Evolutionary conservation across 2,888 invertebrate genomes (phyloP), one percentile per base, ranked within the genome.

Genomic region (Philonicus albiceps): DNA sequence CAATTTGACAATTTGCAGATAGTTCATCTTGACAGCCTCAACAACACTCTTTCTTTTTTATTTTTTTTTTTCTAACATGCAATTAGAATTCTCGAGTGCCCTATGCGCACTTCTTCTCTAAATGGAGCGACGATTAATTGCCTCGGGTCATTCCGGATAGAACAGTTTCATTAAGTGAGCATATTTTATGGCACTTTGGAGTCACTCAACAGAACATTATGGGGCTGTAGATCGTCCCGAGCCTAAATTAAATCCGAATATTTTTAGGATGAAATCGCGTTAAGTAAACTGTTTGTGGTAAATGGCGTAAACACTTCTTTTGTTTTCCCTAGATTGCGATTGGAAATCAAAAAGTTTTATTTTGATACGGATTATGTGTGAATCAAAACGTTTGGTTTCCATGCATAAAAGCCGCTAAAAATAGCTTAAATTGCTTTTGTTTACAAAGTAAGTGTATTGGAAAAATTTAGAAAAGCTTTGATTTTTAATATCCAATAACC

Each of bases 121-220:
- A 31, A 19, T 31, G 30, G 34, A 16, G 27, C n/a, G 27, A 22
- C n/a, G 22, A 72, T 37, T 84, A 84, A 84, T 84, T 84, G 84
- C 84, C 13, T 13, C 84, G 84, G 73, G 73, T 84, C 84, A 84
- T 4, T 84, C 40, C 30, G 84, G 40, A 11, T 43, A 49, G 40
- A 43, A 16, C 84, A n/a, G 84, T 83, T 83, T 73, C 84, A 84
- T 73, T 73, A 73, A 84, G 84, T 73, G 73, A 81, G 64, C 81
- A 34, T 53, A 53, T 55, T 64, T 53, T 16, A 64, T 55, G 53
- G 81, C 30, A 81, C 81, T 81, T 55, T 22, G 53, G 34, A 81
- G 53, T 81, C 81, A 19, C 81, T 78, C 81, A 64, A 64, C 81
- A 31, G 30, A 30, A 31, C 55, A 64, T 81, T 34, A 30, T 7